Evolutionary conservation across 1,140 invertebrate species (phyloP).

Genomic region (Philopotamus ludificatus): DNA sequence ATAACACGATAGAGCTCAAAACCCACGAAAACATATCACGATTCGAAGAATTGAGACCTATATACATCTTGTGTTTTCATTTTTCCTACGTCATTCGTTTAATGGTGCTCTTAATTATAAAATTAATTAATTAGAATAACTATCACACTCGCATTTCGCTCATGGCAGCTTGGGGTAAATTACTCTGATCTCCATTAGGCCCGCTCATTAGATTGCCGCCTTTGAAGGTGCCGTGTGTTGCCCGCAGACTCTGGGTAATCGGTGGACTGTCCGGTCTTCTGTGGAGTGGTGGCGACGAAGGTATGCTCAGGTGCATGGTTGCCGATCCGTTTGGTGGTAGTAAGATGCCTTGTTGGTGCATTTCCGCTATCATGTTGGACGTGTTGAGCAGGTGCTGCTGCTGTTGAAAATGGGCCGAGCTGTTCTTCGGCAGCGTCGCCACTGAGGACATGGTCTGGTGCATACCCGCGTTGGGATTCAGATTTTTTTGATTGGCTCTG

Average conservation of each 20-base stretch:
- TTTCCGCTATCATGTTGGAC: slow-evolving; percentile 50
- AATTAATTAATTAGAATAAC: slow-evolving; percentile 5
- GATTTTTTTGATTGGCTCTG: slow-evolving; percentile 50
- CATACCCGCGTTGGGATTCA: slow-evolving; percentile 47
- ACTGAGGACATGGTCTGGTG: slow-evolving; percentile 52
- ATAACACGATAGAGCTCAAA: too few species aligned
- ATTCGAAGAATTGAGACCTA: too few species aligned
- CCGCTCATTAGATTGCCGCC: slow-evolving; percentile 47
- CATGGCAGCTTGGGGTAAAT: slow-evolving; percentile 71
- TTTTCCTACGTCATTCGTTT: too few species aligned
- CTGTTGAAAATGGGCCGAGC: slow-evolving; percentile 29
- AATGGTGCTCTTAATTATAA: too few species aligned
- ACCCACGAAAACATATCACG: too few species aligned
- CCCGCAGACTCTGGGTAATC: slow-evolving; percentile 32
- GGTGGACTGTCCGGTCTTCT: slow-evolving; percentile 44
- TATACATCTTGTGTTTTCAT: too few species aligned
- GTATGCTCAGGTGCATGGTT: slow-evolving; percentile 42
- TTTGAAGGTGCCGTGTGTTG: slow-evolving; percentile 51
- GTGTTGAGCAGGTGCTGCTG: slow-evolving; percentile 50
- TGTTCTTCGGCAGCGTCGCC: slow-evolving; percentile 54
- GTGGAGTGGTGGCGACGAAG: slow-evolving; percentile 43
- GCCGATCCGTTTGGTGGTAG: slow-evolving; percentile 50
- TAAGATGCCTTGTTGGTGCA: slow-evolving; percentile 50
- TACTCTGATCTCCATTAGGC: slow-evolving; percentile 42
- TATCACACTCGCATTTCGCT: slow-evolving; percentile 85